These are phyloP conservation scores for Epizoanthus stellaris DNA, from an alignment of 92 coral and sea anemone genomes.

Conservation along the genomic window DNA sequence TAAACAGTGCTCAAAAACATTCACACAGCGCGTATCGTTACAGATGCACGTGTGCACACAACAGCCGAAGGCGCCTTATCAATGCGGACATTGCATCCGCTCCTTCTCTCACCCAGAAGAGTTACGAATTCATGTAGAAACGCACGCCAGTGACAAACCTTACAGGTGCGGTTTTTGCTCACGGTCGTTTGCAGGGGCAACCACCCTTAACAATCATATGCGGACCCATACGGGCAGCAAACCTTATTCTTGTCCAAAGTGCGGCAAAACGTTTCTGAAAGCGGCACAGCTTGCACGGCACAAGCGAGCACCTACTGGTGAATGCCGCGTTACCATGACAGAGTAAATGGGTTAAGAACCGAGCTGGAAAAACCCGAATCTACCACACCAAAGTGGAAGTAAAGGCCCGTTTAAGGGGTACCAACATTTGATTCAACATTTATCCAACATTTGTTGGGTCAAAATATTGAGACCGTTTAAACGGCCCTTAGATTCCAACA, in stretches of 20 bases:
- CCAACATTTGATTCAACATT: no score
- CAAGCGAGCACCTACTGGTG: conserved; percentile 44
- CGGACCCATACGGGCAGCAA: conserved; percentile 95
- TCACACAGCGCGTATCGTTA: conserved; percentile 89
- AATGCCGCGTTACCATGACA: conserved; percentile 20
- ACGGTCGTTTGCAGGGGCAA: conserved; percentile 96
- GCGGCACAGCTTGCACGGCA: conserved; percentile 79
- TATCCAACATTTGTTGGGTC: no score
- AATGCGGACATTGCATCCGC: conserved; percentile 92
- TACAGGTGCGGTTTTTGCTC: conserved; percentile 97
- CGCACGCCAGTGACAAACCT: conserved; percentile 91
- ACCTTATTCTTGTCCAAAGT: conserved; percentile 70
- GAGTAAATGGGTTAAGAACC: background rate
- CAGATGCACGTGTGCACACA: conserved; percentile 93
- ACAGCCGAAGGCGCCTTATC: conserved; percentile 88
- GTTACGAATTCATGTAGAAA: conserved; percentile 91
- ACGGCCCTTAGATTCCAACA: no score
- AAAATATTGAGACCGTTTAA: no score
- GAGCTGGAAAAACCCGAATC: no score
- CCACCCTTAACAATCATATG: conserved; percentile 96
- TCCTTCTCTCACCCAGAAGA: conserved; percentile 86
- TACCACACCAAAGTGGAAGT: no score
- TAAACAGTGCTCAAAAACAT: conserved; percentile 89
- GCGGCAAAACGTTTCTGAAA: conserved; percentile 74
- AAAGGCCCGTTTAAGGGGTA: no score